phyloP scores from a whole-genome alignment of 2,888 invertebrate species.

The Meghimatium bilineatum region DNA sequence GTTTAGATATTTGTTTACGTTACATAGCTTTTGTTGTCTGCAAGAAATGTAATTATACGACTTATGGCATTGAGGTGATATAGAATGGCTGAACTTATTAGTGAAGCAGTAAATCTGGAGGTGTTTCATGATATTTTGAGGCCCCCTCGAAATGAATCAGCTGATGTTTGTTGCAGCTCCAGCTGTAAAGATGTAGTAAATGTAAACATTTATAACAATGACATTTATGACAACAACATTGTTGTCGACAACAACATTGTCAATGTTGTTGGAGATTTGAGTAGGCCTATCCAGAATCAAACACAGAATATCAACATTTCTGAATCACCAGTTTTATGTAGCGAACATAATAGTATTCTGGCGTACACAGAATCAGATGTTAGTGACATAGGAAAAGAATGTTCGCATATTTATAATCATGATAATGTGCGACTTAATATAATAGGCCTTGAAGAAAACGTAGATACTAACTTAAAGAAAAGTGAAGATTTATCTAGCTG shows the following conservation, averaged over 20 bases:
- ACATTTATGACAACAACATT: too few species aligned
- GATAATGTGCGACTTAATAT: background rate
- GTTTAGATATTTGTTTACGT: background rate
- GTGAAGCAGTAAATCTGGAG: background rate
- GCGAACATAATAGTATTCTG: background rate
- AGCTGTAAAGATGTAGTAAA: background rate
- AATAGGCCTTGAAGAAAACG: background rate
- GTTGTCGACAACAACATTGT: too few species aligned
- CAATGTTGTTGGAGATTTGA: background rate
- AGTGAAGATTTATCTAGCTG: background rate
- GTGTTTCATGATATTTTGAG: slow-evolving; percentile 2
- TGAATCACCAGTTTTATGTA: background rate
- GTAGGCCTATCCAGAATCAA: background rate
- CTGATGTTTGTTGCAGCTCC: slow-evolving; percentile 4
- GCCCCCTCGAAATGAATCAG: slow-evolving; percentile 16
- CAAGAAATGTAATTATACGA: background rate
- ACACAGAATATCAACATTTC: background rate
- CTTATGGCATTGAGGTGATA: slow-evolving; percentile 10
- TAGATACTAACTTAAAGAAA: slow-evolving; percentile 7
- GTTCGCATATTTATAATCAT: background rate
- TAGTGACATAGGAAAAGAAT: background rate
- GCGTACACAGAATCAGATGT: background rate
- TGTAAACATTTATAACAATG: too few species aligned
- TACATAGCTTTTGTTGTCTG: background rate
- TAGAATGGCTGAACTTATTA: slow-evolving; percentile 30